Percentiles rank a stretch among this genome's conserved stretches.
Evolutionary conservation across 2,113 vertebrate genomes (phyloP).

Genomic region (Hiodon alosoides): DNA sequence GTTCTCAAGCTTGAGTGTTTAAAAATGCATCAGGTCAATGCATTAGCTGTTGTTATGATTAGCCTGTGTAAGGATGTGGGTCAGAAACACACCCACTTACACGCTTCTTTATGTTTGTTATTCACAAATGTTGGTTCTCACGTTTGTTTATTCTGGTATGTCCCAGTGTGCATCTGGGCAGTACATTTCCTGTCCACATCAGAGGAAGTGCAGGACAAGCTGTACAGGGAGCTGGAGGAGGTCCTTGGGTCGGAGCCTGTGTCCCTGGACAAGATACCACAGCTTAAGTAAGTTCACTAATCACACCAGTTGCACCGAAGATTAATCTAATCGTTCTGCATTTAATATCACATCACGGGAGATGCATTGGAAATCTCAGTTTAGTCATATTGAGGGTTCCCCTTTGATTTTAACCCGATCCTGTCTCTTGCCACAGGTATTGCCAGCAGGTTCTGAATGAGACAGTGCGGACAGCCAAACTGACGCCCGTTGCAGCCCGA

Average conservation of each 20-base stretch:
- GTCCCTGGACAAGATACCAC: slow-evolving; percentile 78
- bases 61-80: not conserved
- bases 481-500: slow-evolving; percentile 83
- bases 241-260: slow-evolving; percentile 78
- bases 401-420: not conserved
- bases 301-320: not conserved
- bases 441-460: slow-evolving; percentile 87
- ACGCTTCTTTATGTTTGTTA: not conserved
- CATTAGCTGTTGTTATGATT: no score
- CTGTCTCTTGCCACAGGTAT: slow-evolving; percentile 62
- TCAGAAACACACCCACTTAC: not conserved
- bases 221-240: slow-evolving; percentile 72
- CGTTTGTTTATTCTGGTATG: slow-evolving; percentile 17
- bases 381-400: no score
- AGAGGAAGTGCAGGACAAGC: slow-evolving; percentile 80
- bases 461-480: slow-evolving; percentile 84
- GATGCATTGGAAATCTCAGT: not conserved
- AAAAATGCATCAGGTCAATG: no score
- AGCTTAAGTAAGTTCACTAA: slow-evolving; percentile 71
- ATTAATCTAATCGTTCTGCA: no score
- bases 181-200: slow-evolving; percentile 86
- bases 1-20: not conserved
- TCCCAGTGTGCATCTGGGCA: slow-evolving; percentile 88
- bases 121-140: not conserved
- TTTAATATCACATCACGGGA: no score